Percentiles rank a stretch among this genome's conserved stretches.
Evolutionary conservation across 2,113 vertebrate species (phyloP).

Genomic region (Dromiciops gliroides): DNA sequence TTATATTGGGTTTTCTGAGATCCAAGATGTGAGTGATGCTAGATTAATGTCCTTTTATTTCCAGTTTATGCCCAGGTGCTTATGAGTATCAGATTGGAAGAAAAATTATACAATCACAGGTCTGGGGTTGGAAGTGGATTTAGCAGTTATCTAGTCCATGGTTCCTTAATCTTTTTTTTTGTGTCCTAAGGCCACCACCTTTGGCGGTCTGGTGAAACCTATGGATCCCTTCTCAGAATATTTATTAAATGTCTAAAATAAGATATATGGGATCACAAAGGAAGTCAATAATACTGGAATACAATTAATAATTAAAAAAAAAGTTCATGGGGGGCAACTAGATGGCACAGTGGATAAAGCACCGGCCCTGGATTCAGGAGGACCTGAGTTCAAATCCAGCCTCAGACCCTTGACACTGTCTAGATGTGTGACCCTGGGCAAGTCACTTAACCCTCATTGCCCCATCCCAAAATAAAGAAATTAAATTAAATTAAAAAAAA

Average conservation of each 20-base stretch:
- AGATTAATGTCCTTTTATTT: slow-evolving; percentile 14
- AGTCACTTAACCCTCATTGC: too few species aligned
- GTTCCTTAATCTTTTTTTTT: not conserved
- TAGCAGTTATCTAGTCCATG: not conserved
- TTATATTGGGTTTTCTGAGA: not conserved
- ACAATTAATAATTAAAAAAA: not conserved
- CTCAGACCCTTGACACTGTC: too few species aligned
- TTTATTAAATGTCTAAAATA: not conserved
- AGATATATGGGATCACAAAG: not conserved
- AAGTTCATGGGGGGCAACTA: too few species aligned
- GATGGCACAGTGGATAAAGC: too few species aligned
- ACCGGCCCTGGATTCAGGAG: too few species aligned
- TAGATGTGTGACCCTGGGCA: too few species aligned
- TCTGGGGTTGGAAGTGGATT: not conserved
- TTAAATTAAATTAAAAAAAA: too few species aligned
- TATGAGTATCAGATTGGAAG: too few species aligned
- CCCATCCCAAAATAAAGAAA: too few species aligned
- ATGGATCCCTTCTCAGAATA: not conserved
- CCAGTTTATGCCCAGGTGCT: not conserved
- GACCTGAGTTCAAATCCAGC: too few species aligned
- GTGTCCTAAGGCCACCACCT: not conserved
- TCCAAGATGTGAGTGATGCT: slow-evolving; percentile 11
- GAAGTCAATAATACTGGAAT: not conserved
- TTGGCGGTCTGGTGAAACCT: not conserved
- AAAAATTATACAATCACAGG: too few species aligned